Evolutionary conservation across 1,140 invertebrate genomes (phyloP).

Genomic region (Calephelis virginiensis): DNA sequence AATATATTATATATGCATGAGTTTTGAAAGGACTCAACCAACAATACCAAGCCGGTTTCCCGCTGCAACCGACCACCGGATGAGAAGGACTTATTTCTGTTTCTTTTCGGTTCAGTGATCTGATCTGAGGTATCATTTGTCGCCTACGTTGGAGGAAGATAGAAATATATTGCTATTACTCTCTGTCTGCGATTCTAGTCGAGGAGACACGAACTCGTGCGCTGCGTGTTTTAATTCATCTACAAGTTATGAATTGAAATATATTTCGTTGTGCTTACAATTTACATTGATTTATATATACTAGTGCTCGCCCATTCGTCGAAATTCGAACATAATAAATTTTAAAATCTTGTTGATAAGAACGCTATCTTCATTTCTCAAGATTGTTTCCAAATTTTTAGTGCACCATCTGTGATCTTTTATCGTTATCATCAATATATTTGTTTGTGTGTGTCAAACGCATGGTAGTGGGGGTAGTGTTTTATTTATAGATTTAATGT

Average conservation of each 20-base stretch:
- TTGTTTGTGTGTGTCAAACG: no score
- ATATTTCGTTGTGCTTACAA: neutral
- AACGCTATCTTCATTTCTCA: no score
- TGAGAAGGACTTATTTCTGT: conserved; percentile 68
- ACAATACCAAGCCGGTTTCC: conserved; percentile 65
- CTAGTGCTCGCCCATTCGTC: no score
- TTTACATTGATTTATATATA: neutral
- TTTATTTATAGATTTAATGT: no score
- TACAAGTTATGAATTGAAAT: conserved; percentile 3
- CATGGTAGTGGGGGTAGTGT: no score
- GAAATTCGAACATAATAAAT: no score
- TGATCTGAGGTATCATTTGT: conserved; percentile 52
- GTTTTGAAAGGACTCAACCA: conserved; percentile 57
- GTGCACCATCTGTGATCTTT: no score
- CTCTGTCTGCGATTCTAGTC: conserved; percentile 33
- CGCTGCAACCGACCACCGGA: conserved; percentile 48
- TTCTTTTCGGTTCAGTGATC: conserved; percentile 74
- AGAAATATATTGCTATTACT: conserved; percentile 32
- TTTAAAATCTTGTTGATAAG: no score
- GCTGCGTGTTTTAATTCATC: neutral
- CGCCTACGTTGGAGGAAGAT: conserved; percentile 42
- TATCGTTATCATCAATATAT: no score
- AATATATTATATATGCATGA: conserved; percentile 63
- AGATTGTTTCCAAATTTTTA: no score
- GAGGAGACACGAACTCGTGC: conserved; percentile 27